A percentile compares a stretch with the other conserved stretches of the same genome.
phyloP scores from a whole-genome alignment of 1,140 invertebrate genomes.

The Coenobita brevimanus region DNA sequence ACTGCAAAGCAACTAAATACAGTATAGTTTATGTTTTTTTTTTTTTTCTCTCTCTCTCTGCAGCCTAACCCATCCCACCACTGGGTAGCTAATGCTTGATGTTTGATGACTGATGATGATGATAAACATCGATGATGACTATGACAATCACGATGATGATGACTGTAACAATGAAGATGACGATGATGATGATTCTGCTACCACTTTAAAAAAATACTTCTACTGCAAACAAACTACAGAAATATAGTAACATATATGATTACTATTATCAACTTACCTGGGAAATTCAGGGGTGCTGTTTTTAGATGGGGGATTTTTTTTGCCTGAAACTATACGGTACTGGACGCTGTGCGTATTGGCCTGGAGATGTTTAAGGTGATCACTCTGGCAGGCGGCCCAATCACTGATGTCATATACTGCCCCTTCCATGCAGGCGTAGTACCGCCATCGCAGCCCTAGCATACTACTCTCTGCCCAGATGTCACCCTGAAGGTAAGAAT shows the following conservation, averaged over 20 bases:
- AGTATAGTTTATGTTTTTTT: too few relatives aligned
- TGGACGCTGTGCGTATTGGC: constrained; percentile 93
- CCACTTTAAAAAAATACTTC: too few relatives aligned
- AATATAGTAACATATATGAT: constrained; percentile 12
- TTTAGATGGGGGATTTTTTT: constrained; percentile 62
- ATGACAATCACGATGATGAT: too few relatives aligned
- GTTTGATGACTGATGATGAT: too few relatives aligned
- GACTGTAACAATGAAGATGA: too few relatives aligned
- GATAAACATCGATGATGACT: too few relatives aligned
- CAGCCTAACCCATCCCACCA: too few relatives aligned
- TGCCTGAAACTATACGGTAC: constrained; percentile 90
- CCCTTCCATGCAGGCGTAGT: constrained; percentile 97
- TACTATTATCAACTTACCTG: constrained; percentile 25
- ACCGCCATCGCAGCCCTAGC: constrained; percentile 92
- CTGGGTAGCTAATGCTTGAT: too few relatives aligned
- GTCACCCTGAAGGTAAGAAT: constrained; percentile 88
- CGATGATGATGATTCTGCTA: too few relatives aligned
- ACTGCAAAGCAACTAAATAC: too few relatives aligned
- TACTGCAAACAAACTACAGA: too few relatives aligned
- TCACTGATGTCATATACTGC: constrained; percentile 95
- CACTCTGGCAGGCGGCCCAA: constrained; percentile 91
- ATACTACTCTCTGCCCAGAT: constrained; percentile 94
- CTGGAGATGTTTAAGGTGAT: constrained; percentile 75
- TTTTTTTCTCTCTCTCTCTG: too few relatives aligned
- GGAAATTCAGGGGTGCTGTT: constrained; percentile 55